A percentile compares a stretch with the other conserved stretches of the same genome.
phyloP scores from a whole-genome alignment of 2,797 vertebrate genomes.

The Neopelma chrysocephalum region DNA sequence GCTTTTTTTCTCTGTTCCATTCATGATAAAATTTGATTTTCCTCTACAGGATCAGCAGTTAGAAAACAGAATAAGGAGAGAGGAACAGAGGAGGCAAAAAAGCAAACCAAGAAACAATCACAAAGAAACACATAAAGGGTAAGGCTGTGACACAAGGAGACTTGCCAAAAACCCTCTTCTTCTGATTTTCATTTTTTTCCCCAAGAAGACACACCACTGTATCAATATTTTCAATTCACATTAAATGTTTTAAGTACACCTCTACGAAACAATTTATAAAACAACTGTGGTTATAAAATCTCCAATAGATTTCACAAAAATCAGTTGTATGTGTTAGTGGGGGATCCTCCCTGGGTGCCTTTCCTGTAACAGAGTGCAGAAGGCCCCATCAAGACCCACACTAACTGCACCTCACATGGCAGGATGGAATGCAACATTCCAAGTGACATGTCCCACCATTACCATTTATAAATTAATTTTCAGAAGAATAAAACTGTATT shows the following conservation, averaged over 20 bases:
- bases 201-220: neutral
- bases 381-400: neutral
- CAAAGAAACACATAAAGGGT: neutral
- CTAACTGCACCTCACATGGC: fast-evolving
- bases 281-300: neutral
- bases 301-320: neutral
- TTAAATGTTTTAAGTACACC: neutral
- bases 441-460: neutral
- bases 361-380: neutral
- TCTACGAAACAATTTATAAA: neutral
- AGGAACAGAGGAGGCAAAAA: neutral
- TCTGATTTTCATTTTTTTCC: fast-evolving
- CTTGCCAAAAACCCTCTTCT: neutral
- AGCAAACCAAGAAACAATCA: neutral
- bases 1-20: neutral
- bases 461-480: neutral
- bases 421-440: neutral
- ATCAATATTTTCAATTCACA: neutral
- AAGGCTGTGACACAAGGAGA: neutral
- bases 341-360: neutral
- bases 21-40: neutral
- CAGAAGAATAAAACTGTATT: neutral
- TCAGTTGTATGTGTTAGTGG: fast-evolving
- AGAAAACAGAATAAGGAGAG: neutral
- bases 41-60: neutral